Evolutionary conservation across 2,113 vertebrate genomes (phyloP).

Genomic region (Pituophis catenifer): DNA sequence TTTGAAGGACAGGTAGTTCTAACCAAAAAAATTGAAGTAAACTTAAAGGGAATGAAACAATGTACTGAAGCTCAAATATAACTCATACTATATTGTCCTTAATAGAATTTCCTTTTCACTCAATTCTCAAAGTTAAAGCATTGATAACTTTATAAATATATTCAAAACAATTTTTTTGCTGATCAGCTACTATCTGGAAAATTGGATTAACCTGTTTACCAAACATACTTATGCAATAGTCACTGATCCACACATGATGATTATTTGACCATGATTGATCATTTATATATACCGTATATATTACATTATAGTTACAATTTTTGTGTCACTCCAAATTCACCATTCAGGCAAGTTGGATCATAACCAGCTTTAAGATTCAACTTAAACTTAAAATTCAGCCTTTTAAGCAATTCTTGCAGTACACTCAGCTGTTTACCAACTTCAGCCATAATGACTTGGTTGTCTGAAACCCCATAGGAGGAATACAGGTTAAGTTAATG

Average conservation of each 20-base stretch:
- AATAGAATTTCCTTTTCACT: neutral
- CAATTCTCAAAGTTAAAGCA: neutral
- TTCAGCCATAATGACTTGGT: neutral
- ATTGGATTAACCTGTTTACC: neutral
- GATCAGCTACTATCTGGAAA: neutral
- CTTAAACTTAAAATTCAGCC: neutral
- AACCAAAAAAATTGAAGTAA: too few species aligned
- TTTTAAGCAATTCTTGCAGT: neutral
- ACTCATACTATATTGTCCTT: neutral
- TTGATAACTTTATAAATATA: neutral
- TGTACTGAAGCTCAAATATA: neutral
- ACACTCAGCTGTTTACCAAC: neutral
- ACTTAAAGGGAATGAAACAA: neutral
- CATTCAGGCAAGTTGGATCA: neutral
- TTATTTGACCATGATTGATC: neutral
- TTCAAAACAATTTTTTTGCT: neutral
- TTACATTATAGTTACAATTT: neutral
- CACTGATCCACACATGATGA: neutral
- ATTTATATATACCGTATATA: neutral
- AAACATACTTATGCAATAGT: neutral
- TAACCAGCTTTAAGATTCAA: neutral
- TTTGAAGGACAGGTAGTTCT: neutral
- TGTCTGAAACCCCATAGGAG: neutral
- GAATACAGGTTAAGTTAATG: too few species aligned
- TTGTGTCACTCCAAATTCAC: neutral